These are phyloP conservation scores for Drosophila formosana DNA, from an alignment of 2,888 invertebrate genomes.

Conservation along the genomic window DNA sequence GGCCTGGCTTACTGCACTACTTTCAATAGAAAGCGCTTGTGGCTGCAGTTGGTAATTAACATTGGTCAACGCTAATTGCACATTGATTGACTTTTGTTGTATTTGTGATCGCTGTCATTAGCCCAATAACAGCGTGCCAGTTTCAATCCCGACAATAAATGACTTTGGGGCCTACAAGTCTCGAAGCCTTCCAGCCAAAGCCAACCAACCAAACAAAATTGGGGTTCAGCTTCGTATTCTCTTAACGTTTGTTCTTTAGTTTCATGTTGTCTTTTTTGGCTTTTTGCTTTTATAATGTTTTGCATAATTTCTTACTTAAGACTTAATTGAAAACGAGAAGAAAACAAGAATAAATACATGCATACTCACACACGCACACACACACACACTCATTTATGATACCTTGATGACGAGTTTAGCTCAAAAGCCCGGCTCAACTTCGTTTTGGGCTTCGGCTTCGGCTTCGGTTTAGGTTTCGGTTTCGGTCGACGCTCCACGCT, in stretches of 20 bases:
- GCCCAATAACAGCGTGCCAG: constrained; percentile 51
- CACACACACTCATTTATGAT: constrained; percentile 1
- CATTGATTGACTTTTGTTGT: constrained; percentile 75
- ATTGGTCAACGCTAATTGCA: constrained; percentile 72
- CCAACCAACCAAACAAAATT: constrained; percentile 1
- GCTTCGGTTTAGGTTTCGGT: constrained; percentile 31
- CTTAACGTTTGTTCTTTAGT: constrained; percentile 45
- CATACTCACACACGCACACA: background rate
- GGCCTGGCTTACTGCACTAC: constrained; percentile 70
- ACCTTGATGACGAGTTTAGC: constrained; percentile 49
- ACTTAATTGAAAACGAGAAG: constrained; percentile 75
- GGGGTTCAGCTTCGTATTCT: constrained; percentile 54
- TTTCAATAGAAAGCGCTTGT: constrained; percentile 68
- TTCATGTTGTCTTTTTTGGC: constrained; percentile 17
- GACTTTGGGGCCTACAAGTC: constrained; percentile 23
- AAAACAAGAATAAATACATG: constrained; percentile 14
- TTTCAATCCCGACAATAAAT: constrained; percentile 45
- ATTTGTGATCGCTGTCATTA: constrained; percentile 60
- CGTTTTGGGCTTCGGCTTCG: constrained; percentile 24
- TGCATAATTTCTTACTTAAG: constrained; percentile 83
- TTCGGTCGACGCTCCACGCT: constrained; percentile 70
- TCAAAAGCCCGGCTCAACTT: constrained; percentile 53
- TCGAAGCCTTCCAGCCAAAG: background rate
- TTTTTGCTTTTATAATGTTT: constrained; percentile 59
- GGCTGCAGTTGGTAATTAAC: constrained; percentile 59